phyloP scores from a whole-genome alignment of 2,888 invertebrate species.

The Drosophila atripex region DNA sequence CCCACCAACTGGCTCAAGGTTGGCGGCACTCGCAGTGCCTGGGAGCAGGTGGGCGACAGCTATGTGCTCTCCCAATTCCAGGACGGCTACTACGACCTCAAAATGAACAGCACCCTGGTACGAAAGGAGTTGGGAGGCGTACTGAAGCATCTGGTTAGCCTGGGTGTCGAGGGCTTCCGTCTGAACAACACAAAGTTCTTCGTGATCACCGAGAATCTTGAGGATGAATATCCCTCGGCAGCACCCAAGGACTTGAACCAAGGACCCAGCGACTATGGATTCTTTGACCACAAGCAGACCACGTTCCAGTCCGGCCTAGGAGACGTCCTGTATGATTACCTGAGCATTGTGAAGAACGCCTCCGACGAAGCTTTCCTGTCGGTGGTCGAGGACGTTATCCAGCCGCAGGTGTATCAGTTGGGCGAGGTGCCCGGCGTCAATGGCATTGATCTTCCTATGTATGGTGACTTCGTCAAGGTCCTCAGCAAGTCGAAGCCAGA shows the following conservation, averaged over 20 bases:
- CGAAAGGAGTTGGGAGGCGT: conserved; percentile 88
- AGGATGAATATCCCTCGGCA: conserved; percentile 82
- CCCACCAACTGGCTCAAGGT: conserved; percentile 89
- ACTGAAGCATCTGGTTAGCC: conserved; percentile 88
- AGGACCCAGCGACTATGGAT: conserved; percentile 86
- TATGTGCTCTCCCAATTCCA: conserved; percentile 92
- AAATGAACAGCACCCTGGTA: conserved; percentile 89
- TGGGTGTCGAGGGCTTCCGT: conserved; percentile 93
- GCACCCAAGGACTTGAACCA: conserved; percentile 66
- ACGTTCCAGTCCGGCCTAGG: conserved; percentile 86
- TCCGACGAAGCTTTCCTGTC: conserved; percentile 85
- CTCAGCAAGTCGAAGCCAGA: conserved; percentile 63
- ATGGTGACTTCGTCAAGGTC: conserved; percentile 77
- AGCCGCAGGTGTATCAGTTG: conserved; percentile 75
- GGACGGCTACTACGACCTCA: conserved; percentile 90
- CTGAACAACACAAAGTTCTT: conserved; percentile 87
- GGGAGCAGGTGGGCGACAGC: conserved; percentile 74
- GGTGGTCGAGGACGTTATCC: conserved; percentile 80
- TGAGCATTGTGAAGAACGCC: conserved; percentile 86
- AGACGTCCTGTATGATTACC: conserved; percentile 87
- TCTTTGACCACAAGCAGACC: conserved; percentile 87
- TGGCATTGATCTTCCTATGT: conserved; percentile 82
- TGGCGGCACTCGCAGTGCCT: conserved; percentile 77
- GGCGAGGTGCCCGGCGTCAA: conserved; percentile 58
- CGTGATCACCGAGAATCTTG: conserved; percentile 84